Conservation (phyloP, 2,888 invertebrate species). For the Neoaliturus tenellus region DNA sequence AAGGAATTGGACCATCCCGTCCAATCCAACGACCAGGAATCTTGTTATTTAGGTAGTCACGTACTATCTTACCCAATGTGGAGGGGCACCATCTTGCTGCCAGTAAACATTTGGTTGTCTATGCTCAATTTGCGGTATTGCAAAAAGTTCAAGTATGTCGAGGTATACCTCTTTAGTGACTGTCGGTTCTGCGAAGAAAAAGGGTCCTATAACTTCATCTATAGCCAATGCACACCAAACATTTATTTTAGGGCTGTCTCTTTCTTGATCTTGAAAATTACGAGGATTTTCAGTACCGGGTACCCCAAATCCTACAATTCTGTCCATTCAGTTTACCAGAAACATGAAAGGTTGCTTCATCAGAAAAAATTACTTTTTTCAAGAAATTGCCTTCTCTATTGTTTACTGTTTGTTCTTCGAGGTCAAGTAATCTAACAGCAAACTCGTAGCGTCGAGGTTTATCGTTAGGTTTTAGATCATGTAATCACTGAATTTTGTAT, state of each 20-base stretch:
- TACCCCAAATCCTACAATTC: constrained; percentile 46
- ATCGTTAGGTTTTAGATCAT: constrained; percentile 27
- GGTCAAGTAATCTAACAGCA: neutral
- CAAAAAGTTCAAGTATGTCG: constrained; percentile 7
- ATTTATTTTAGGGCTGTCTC: constrained; percentile 36
- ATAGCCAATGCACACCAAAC: constrained; percentile 27
- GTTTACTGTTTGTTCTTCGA: neutral
- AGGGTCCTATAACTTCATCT: neutral
- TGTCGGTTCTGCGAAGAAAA: neutral
- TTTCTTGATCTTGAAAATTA: constrained; percentile 43
- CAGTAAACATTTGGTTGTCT: constrained; percentile 25
- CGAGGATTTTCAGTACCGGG: constrained; percentile 38
- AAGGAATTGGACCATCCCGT: constrained; percentile 4
- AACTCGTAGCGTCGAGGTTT: constrained; percentile 31
- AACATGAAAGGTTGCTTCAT: neutral
- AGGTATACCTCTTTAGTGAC: constrained; percentile 12
- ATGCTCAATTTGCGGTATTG: constrained; percentile 12
- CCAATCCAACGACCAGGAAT: constrained; percentile 32
- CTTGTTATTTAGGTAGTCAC: neutral
- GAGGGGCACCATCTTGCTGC: constrained; percentile 35
- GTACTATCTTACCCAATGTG: neutral
- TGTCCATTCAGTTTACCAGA: constrained; percentile 38
- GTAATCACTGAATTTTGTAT: constrained; percentile 25
- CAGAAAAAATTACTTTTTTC: neutral
- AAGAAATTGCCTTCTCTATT: constrained; percentile 14